Evolutionary conservation across 2,113 vertebrate species (phyloP).

Genomic region (Petrocephalus zakoni): DNA sequence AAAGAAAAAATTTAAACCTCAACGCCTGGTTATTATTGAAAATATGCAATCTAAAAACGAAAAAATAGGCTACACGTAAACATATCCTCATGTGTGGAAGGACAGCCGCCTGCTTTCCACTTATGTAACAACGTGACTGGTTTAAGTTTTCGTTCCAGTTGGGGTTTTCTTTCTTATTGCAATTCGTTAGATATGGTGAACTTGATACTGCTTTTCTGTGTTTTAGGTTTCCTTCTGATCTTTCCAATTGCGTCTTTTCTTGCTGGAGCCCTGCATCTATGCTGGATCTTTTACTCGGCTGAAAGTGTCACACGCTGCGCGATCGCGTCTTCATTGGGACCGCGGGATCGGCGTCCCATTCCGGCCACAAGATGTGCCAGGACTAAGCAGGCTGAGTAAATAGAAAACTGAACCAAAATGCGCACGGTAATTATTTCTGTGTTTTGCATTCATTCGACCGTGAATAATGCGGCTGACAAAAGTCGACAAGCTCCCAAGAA

Average conservation of each 20-base stretch:
- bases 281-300: constrained; percentile 19
- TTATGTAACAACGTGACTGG: neutral
- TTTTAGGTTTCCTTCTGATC: neutral
- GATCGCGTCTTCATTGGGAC: constrained; percentile 24
- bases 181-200: neutral
- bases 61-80: neutral
- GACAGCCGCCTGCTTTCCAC: neutral
- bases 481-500: constrained; percentile 22
- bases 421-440: constrained; percentile 26
- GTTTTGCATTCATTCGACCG: constrained; percentile 18
- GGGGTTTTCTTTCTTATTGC: neutral
- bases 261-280: constrained; percentile 14
- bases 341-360: constrained; percentile 27
- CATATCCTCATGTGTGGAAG: neutral
- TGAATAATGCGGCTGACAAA: constrained; percentile 28
- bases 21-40: neutral
- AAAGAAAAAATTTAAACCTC: neutral
- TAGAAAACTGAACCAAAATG: neutral
- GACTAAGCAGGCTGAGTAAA: neutral
- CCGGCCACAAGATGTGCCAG: neutral
- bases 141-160: constrained; percentile 1
- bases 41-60: neutral
- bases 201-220: neutral
- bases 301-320: constrained; percentile 29
- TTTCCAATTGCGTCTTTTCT: neutral